Percentiles rank a stretch among this genome's conserved stretches.
Conservation (phyloP, 2,888 invertebrate genomes). For the Drosophila pseudotakahashii region DNA sequence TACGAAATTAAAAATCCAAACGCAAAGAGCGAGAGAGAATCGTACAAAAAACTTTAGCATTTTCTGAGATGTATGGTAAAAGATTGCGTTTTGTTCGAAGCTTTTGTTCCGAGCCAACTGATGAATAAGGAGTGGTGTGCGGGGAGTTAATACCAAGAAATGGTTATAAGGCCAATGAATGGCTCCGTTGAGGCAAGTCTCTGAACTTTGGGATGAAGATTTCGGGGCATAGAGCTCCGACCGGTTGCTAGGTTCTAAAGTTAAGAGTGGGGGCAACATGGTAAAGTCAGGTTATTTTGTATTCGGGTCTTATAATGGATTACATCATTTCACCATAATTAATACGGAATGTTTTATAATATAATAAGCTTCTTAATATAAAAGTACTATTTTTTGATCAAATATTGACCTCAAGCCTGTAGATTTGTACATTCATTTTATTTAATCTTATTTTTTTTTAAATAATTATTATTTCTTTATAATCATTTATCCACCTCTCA, state of each 20-base stretch:
- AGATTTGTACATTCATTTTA: no score
- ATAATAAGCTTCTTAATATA: neutral
- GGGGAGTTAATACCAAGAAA: constrained; percentile 39
- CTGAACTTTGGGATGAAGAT: constrained; percentile 15
- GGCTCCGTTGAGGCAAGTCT: constrained; percentile 8
- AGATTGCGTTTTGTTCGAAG: constrained; percentile 67
- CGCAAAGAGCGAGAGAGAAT: neutral
- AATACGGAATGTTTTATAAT: neutral
- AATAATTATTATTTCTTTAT: no score
- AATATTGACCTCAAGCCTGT: no score
- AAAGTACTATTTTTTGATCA: no score
- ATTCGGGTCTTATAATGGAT: neutral
- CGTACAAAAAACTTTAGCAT: constrained; percentile 57
- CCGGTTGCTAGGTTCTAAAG: constrained; percentile 21
- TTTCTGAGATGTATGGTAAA: constrained; percentile 71
- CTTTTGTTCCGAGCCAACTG: constrained; percentile 64
- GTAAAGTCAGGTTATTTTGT: neutral
- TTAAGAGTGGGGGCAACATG: neutral
- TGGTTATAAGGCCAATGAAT: constrained; percentile 34
- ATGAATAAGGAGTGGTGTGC: constrained; percentile 27
- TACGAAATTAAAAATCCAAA: constrained; percentile 49
- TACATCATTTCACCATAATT: constrained; percentile 1
- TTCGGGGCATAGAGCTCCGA: neutral
- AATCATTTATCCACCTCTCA: no score
- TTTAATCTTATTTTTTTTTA: no score